Base-by-base conservation (phyloP, 2,113 vertebrate genomes). In the Dryoscopus gambensis region DNA sequence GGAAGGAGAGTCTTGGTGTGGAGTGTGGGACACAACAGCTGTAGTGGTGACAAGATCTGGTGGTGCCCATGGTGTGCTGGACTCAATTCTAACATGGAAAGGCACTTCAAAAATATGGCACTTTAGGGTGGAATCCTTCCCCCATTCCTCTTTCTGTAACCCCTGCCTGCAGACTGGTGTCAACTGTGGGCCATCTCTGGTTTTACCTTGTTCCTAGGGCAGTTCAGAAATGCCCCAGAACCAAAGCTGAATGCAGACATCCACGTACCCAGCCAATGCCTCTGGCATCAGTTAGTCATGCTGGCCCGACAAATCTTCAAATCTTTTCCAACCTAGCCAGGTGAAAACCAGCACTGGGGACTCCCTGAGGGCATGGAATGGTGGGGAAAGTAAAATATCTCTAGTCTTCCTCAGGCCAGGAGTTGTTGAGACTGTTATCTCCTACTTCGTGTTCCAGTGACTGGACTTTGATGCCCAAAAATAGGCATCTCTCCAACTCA, bases 21-120 rank as follows among this genome's bases (percentile, higher is more conserved):
- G 42, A 65, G 46, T 1, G 16, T 16, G 42, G 50, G 40, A 93
- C 17, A 18, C 15, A 87, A 27, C 30, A 49, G 49, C 18, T 2
- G 0, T 4, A 35, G 44, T 0, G 4, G 40, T 1, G 2, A 64
- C 53, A 35, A 82, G 67, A 53, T 69, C 68, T 86, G 50, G 23
- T 39, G 21, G 5, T 3, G 2, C n/a, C 40, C 6, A 3, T 5
- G 15, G 33, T 3, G 18, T 3, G 3, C 22, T 5, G 6, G 40
- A n/a, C 63, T 90, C 42, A 6, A 25, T 76, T n/a, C 31, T 50
- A 46, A 84, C 23, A 74, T 0, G 5, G 49, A 84, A 33, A 79
- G 17, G 15, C 15, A 18, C 49, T 83, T 87, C 9, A 76, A 56
- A 82, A 53, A 18, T 19, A 23, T 0, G 1, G 22, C 31, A 40